Conservation (phyloP, 2,888 invertebrate genomes). For the Conchocele bisecta region DNA sequence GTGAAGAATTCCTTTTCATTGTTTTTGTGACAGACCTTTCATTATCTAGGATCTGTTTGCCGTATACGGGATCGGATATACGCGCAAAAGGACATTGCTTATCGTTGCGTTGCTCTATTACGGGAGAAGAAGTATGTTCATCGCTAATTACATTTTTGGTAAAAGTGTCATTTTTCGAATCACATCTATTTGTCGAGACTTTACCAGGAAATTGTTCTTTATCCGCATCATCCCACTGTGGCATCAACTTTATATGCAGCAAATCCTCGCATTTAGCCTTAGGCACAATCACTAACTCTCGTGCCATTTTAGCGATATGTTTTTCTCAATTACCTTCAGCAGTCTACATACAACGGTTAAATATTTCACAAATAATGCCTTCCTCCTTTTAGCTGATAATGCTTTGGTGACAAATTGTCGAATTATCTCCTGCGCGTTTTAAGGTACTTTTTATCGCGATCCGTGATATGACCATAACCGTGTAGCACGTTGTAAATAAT, state of each 20-base stretch:
- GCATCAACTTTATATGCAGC: too few relatives aligned
- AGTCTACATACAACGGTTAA: background rate
- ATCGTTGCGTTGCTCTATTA: too few relatives aligned
- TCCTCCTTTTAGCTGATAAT: background rate
- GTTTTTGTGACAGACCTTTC: too few relatives aligned
- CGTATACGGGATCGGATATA: too few relatives aligned
- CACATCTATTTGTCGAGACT: too few relatives aligned
- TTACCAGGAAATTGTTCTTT: too few relatives aligned
- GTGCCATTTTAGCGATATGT: background rate
- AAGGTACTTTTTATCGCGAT: background rate
- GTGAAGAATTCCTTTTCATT: background rate
- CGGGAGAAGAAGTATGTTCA: too few relatives aligned
- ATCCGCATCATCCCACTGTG: too few relatives aligned
- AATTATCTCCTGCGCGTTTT: background rate
- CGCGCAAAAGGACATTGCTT: too few relatives aligned
- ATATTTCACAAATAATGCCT: background rate
- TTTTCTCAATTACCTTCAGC: background rate
- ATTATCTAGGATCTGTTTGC: too few relatives aligned
- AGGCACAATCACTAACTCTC: constrained; percentile 1
- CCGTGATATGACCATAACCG: background rate
- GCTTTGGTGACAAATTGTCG: background rate
- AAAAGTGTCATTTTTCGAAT: too few relatives aligned
- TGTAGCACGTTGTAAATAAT: background rate
- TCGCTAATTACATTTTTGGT: too few relatives aligned
- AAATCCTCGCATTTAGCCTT: background rate